phyloP scores from a whole-genome alignment of 2,113 vertebrate genomes.

The Solea solea region DNA sequence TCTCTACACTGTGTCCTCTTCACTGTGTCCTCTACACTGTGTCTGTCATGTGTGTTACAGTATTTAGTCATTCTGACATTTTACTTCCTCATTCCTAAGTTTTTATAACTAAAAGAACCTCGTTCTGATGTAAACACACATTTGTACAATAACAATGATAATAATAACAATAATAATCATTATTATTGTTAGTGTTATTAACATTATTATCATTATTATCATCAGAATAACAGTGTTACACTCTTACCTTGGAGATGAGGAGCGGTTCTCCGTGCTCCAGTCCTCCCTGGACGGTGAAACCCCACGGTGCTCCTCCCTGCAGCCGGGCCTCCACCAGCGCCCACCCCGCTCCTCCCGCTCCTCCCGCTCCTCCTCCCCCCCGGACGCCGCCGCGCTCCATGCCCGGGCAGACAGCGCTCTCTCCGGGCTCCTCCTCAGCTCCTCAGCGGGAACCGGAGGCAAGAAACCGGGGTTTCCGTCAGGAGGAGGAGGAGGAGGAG shows the following conservation, averaged over 20 bases:
- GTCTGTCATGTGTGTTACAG: no score
- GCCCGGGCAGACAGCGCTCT: conserved; percentile 35
- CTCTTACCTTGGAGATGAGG: conserved; percentile 94
- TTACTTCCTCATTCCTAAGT: no score
- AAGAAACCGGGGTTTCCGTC: conserved; percentile 15
- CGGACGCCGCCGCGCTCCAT: conserved; percentile 56
- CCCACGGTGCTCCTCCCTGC: conserved; percentile 95
- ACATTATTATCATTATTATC: no score
- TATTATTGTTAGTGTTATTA: no score
- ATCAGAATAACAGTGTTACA: neutral
- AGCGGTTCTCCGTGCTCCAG: conserved; percentile 89
- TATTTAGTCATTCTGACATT: no score
- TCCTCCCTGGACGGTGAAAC: conserved; percentile 94
- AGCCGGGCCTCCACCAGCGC: conserved; percentile 88
- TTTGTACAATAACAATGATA: no score
- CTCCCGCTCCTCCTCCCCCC: conserved; percentile 39
- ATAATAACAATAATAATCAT: no score
- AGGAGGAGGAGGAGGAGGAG: conserved; percentile 1
- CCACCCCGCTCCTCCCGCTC: conserved; percentile 61
- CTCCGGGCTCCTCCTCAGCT: conserved; percentile 14
- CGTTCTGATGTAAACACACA: no score
- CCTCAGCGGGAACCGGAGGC: conserved; percentile 22
- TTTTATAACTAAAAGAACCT: no score
- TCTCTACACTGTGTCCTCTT: no score
- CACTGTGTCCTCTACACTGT: no score